Evolutionary conservation across 2,888 invertebrate genomes (phyloP).

Genomic region (Leptopterna dolabrata): DNA sequence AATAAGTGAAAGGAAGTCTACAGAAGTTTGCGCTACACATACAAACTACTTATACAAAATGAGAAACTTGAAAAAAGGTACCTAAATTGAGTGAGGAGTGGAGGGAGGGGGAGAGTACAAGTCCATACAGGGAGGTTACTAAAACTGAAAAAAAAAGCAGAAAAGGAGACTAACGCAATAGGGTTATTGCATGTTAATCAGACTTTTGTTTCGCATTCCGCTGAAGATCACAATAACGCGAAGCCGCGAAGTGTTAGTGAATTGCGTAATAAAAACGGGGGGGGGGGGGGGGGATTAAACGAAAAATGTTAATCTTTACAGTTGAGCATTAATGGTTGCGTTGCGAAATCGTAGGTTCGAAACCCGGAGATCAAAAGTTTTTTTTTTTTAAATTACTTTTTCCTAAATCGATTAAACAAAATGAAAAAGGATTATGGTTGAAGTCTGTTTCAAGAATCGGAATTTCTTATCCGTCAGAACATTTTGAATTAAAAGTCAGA

Average conservation of each 20-base stretch:
- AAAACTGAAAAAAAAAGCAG: not conserved
- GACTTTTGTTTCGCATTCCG: constrained; percentile 28
- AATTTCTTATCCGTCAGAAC: no score
- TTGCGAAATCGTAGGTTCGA: not conserved
- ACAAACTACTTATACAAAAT: not conserved
- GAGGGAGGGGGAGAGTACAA: not conserved
- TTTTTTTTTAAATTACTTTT: not conserved
- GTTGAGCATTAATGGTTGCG: constrained; percentile 38
- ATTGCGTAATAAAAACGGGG: not conserved
- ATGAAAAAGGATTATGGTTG: no score
- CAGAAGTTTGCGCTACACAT: not conserved
- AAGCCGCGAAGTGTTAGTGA: not conserved
- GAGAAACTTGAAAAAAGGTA: not conserved
- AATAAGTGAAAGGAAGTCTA: not conserved
- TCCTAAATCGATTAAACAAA: no score
- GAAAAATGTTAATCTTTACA: not conserved
- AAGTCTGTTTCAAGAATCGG: no score
- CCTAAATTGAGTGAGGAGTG: no score
- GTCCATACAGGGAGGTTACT: not conserved
- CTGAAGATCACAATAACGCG: not conserved
- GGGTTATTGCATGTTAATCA: constrained; percentile 49
- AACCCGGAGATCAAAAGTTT: not conserved
- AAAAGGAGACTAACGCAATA: constrained; percentile 41
- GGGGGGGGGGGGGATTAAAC: no score
- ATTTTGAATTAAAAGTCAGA: no score